Base-by-base conservation (phyloP, 1,140 invertebrate species). In the Coelopa frigida region DNA sequence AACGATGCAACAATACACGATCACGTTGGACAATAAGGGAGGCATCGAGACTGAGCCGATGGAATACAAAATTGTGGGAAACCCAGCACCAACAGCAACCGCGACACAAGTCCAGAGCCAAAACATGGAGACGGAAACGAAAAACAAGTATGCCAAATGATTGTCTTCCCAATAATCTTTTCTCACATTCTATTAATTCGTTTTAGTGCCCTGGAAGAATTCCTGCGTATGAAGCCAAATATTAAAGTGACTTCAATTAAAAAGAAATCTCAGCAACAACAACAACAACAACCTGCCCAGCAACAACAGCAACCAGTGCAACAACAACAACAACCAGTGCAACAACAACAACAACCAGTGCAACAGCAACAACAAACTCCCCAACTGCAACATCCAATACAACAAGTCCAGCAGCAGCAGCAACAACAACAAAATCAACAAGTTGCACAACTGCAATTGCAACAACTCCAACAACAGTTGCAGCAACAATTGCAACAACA, bases 11-110 rank as follows among this genome's bases (percentile, higher is more conserved):
- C 62, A 69, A 43, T 70, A 69, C 39, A 68, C 66, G 7, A 58
- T 70, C 5, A 66, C 74, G 41, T 58, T 78, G 37, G 75, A 79
- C 47, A 75, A 73, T 36, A 73, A 70, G 52, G 68, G 73, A 36
- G 55, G 75, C 23, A n/a, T n/a, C n/a, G 72, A 76, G 55, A 67
- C 74, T 11, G 57, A 58, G 42, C 51, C 73, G 61, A 68, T 73
- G 60, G 70, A 72, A 51, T 55, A 70, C 29, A 73, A 71, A 32
- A 59, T 67, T 29, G 69, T 72, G 32, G 67, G 10, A 72, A 23
- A 32, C 64, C 68, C 48, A 71, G 68, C 11, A 68, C 66, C 41
- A 68, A 70, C 39, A 72, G 29, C 36, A 40, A 20, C 27, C 14
- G 15, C 63, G 20, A 70, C n/a, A 70, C 42, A 71, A 70, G 7